phyloP scores from a whole-genome alignment of 2,113 vertebrate species.

The Casuarius casuarius region DNA sequence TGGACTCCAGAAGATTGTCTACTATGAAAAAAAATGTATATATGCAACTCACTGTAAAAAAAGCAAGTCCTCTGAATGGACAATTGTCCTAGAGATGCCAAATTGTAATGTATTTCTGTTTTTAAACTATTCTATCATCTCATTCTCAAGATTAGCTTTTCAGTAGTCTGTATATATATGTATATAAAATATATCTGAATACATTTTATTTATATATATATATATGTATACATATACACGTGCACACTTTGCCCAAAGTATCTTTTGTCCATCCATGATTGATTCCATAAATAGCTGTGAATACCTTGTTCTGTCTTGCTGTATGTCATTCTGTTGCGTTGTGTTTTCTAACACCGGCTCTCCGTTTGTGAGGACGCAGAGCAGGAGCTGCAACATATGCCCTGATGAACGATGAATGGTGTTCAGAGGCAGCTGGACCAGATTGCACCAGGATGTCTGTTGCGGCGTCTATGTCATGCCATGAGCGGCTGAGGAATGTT shows the following conservation, averaged over 20 bases:
- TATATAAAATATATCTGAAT: too few species aligned
- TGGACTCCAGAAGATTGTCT: too few species aligned
- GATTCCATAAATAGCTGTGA: background rate
- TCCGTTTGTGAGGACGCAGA: background rate
- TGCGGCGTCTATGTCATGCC: background rate
- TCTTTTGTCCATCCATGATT: background rate
- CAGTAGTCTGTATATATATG: background rate
- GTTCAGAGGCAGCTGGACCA: background rate
- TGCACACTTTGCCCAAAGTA: background rate
- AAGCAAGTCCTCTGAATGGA: background rate
- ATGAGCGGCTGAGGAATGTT: background rate
- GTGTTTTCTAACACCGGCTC: background rate
- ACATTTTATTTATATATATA: too few species aligned
- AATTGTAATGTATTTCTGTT: background rate
- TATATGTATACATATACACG: background rate
- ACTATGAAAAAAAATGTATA: background rate
- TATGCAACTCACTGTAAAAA: background rate
- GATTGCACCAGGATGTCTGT: fast-evolving
- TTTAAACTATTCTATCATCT: background rate
- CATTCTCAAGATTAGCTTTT: background rate
- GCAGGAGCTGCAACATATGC: background rate
- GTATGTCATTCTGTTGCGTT: background rate
- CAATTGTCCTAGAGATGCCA: background rate
- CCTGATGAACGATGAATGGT: background rate
- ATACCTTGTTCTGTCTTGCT: background rate